Conservation (phyloP, 2,888 invertebrate genomes). For the Sycophila texana region DNA sequence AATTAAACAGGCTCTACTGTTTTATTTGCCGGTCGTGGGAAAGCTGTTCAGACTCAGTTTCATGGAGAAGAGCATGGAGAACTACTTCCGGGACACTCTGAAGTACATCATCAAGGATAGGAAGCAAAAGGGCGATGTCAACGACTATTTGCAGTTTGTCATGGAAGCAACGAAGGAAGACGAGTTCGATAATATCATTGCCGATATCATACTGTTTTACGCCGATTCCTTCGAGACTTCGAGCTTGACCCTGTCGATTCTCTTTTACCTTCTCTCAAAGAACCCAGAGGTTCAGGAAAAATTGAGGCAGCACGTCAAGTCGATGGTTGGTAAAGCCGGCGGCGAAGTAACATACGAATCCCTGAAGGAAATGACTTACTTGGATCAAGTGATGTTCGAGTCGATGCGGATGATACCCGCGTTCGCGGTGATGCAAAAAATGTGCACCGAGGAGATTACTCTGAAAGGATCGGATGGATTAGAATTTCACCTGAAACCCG, state of each 20-base stretch:
- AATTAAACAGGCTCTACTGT: conserved; percentile 45
- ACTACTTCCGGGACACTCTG: conserved; percentile 62
- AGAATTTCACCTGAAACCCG: conserved; percentile 56
- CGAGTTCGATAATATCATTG: conserved; percentile 10
- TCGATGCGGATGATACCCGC: conserved; percentile 61
- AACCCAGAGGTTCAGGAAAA: conserved; percentile 75
- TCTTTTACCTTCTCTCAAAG: conserved; percentile 75
- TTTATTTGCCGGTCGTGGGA: conserved; percentile 57
- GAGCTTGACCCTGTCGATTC: conserved; percentile 75
- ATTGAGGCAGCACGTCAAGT: conserved; percentile 75
- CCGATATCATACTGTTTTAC: conserved; percentile 76
- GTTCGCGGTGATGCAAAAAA: conserved; percentile 49
- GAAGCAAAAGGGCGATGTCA: conserved; percentile 62
- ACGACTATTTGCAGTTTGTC: conserved; percentile 77
- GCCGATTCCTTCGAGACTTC: conserved; percentile 78
- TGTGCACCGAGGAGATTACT: conserved; percentile 56
- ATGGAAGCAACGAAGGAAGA: conserved; percentile 61
- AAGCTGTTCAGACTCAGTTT: conserved; percentile 51
- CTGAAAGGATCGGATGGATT: conserved; percentile 62
- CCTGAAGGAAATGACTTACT: conserved; percentile 76
- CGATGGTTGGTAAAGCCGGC: conserved; percentile 62
- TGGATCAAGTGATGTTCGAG: conserved; percentile 76
- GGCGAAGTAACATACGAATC: conserved; percentile 74
- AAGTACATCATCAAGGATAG: conserved; percentile 61
- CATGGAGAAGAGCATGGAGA: conserved; percentile 57